Evolutionary conservation across 2,888 invertebrate genomes (phyloP).

Genomic region (Autographa pulchrina): DNA sequence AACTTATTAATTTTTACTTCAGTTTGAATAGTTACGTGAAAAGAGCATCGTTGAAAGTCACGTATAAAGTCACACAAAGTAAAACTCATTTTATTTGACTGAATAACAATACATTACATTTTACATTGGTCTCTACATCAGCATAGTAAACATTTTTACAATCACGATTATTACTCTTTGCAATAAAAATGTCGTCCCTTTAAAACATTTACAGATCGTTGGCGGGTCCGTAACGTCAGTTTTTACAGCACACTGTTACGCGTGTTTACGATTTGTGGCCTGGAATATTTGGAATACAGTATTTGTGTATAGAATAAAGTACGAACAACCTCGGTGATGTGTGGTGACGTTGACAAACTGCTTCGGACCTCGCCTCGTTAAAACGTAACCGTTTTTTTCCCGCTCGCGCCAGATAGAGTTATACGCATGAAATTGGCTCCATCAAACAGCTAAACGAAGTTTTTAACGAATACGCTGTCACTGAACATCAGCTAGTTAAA

Average conservation of each 20-base stretch:
- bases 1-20: background rate
- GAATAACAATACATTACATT: constrained; percentile 12
- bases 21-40: background rate
- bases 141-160: constrained; percentile 38
- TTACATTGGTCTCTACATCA: constrained; percentile 13
- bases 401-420: constrained; percentile 9
- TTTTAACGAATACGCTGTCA: constrained; percentile 28
- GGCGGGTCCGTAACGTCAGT: constrained; percentile 10
- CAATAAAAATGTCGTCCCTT: constrained; percentile 23
- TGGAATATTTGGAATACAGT: constrained; percentile 44
- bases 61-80: background rate
- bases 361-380: constrained; percentile 31
- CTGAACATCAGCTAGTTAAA: constrained; percentile 12
- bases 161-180: constrained; percentile 18
- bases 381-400: constrained; percentile 38
- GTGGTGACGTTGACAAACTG: constrained; percentile 51
- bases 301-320: constrained; percentile 29
- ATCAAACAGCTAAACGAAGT: constrained; percentile 25
- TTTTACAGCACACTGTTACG: constrained; percentile 25
- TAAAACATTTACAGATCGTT: constrained; percentile 20
- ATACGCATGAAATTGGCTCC: constrained; percentile 25
- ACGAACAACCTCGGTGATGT: constrained; percentile 36
- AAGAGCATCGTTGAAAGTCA: background rate
- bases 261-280: constrained; percentile 33
- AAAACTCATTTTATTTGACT: background rate